A percentile compares a stretch with the other conserved stretches of the same genome.
Conservation (phyloP, 1,140 invertebrate genomes). For the Pseudomyrmex cubaensis region DNA sequence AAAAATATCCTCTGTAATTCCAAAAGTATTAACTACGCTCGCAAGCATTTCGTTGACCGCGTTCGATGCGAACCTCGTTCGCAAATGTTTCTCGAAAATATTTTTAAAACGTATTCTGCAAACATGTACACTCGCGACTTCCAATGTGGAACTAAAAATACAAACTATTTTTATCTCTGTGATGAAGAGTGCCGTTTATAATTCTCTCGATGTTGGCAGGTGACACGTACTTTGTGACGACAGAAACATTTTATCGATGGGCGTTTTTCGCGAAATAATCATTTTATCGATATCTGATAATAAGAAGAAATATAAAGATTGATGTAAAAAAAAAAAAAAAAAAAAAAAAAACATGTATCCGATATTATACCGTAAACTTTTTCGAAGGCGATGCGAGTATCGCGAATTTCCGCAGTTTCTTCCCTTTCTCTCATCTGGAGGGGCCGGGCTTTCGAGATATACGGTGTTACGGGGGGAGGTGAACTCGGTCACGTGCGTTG, state of each 20-base stretch:
- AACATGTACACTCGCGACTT: not conserved
- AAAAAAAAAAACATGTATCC: not conserved
- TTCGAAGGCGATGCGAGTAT: not conserved
- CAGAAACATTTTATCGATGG: slow-evolving; percentile 7
- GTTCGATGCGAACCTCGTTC: too few species aligned
- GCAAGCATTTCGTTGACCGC: too few species aligned
- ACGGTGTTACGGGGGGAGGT: slow-evolving; percentile 13
- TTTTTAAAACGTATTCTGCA: not conserved
- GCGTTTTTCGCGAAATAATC: slow-evolving; percentile 31
- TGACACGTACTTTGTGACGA: not conserved
- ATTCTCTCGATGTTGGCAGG: not conserved
- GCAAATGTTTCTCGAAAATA: slow-evolving; percentile 15
- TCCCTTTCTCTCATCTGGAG: not conserved
- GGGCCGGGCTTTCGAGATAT: slow-evolving; percentile 29
- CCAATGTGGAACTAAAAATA: not conserved
- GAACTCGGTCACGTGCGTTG: slow-evolving; percentile 60
- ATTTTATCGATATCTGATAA: not conserved
- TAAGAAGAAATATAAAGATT: not conserved
- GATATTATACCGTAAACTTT: not conserved
- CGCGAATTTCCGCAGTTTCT: not conserved
- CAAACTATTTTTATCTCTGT: slow-evolving; percentile 31
- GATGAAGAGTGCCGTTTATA: slow-evolving; percentile 15
- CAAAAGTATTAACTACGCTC: not conserved
- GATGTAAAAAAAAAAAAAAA: slow-evolving; percentile 3
- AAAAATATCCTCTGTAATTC: not conserved